Conservation (phyloP, 1,140 invertebrate genomes). For the Asobara japonica region DNA sequence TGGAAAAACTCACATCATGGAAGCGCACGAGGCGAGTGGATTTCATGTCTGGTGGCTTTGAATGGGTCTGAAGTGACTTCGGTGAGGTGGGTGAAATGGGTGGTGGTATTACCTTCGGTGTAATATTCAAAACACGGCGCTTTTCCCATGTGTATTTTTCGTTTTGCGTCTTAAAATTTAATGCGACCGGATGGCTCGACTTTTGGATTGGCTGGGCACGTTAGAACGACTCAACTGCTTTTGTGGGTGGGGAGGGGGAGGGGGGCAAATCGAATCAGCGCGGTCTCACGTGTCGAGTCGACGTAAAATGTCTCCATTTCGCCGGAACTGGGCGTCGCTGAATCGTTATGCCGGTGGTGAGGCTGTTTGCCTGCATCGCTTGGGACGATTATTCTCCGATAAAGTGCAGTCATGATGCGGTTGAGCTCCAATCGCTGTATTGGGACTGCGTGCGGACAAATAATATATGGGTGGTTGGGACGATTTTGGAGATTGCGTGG, state of each 20-base stretch:
- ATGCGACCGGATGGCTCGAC: not conserved
- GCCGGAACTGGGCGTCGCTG: not conserved
- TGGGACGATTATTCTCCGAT: not conserved
- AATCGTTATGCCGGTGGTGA: not conserved
- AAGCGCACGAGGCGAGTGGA: slow-evolving; percentile 9
- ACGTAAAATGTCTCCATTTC: not conserved
- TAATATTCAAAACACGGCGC: slow-evolving; percentile 22
- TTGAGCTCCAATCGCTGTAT: not conserved
- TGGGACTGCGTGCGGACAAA: too few relatives aligned
- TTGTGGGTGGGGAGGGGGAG: not conserved
- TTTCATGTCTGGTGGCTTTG: not conserved
- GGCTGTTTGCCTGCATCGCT: not conserved
- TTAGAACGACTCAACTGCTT: not conserved
- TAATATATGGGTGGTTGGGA: too few relatives aligned
- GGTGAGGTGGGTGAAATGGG: not conserved
- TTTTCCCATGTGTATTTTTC: not conserved
- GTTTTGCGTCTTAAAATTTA: not conserved
- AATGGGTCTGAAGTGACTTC: not conserved
- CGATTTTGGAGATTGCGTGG: too few relatives aligned
- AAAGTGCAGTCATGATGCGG: not conserved
- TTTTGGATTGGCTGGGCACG: not conserved
- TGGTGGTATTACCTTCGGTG: not conserved
- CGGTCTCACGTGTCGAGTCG: not conserved
- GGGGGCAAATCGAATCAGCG: not conserved
- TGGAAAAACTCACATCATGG: slow-evolving; percentile 23